Evolutionary conservation across 1,140 invertebrate genomes (phyloP).

Genomic region (Leucophenga varia): DNA sequence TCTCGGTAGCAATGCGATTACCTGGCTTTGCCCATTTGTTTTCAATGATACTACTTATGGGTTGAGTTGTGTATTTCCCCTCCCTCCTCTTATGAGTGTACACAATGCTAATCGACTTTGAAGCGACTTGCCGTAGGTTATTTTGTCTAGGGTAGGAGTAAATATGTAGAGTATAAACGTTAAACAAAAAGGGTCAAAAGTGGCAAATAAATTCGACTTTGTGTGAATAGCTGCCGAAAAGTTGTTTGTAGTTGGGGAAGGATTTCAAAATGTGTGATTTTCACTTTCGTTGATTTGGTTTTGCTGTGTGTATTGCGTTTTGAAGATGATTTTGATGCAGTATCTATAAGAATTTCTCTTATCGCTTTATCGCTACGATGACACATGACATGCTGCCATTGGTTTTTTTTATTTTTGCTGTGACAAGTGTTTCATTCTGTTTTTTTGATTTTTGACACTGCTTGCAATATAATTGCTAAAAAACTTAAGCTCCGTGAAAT

Average conservation of each 20-base stretch:
- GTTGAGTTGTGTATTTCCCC: no score
- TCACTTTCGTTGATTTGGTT: slow-evolving; percentile 4
- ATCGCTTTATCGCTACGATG: slow-evolving; percentile 24
- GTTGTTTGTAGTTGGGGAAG: background rate
- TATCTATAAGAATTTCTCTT: no score
- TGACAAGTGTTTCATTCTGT: slow-evolving; percentile 47
- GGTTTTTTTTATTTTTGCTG: slow-evolving; percentile 28
- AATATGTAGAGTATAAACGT: slow-evolving; percentile 7
- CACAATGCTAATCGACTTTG: slow-evolving; percentile 48
- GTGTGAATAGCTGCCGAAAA: slow-evolving; percentile 20
- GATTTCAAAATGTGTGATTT: no score
- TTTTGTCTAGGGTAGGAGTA: slow-evolving; percentile 17
- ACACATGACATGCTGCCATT: no score
- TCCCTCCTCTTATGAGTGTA: slow-evolving; percentile 12
- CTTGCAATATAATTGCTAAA: slow-evolving; percentile 41
- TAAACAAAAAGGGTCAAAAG: slow-evolving; percentile 44
- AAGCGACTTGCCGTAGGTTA: slow-evolving; percentile 25
- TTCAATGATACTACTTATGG: background rate
- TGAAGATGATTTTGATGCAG: no score
- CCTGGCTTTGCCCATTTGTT: slow-evolving; percentile 50
- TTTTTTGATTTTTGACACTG: slow-evolving; percentile 16
- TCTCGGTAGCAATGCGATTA: slow-evolving; percentile 37
- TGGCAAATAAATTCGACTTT: slow-evolving; percentile 42
- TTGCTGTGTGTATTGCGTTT: background rate
- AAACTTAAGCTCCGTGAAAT: slow-evolving; percentile 51